Evolutionary conservation across 2,797 vertebrate species (phyloP).

Genomic region (Acrossocheilus wenchowensis): DNA sequence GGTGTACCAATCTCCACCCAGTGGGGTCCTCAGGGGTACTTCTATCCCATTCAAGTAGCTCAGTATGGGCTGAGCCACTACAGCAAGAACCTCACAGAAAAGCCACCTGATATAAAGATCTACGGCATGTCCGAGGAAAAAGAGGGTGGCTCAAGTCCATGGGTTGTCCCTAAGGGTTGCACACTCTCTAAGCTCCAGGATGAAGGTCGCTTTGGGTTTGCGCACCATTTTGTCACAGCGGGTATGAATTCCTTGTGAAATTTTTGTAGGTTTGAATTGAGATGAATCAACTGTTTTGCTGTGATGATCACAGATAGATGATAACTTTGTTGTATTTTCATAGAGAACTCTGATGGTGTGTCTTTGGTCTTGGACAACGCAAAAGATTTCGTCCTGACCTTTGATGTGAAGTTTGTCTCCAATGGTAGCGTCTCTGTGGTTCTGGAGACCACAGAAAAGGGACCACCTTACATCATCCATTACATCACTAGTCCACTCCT

Average conservation of each 20-base stretch:
- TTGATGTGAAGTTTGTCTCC: conserved; percentile 82
- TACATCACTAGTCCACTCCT: conserved; percentile 81
- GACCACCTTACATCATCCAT: conserved; percentile 82
- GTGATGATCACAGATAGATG: background rate
- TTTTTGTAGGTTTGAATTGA: background rate
- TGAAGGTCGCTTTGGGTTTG: conserved; percentile 70
- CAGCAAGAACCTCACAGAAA: conserved; percentile 88
- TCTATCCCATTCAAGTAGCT: conserved; percentile 89
- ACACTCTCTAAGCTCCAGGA: conserved; percentile 76
- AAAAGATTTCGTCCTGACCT: conserved; percentile 85
- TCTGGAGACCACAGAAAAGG: conserved; percentile 85
- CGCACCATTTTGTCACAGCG: conserved; percentile 81
- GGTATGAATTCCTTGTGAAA: conserved; percentile 66
- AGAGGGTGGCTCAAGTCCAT: conserved; percentile 55
- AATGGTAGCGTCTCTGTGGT: conserved; percentile 87
- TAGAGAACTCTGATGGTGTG: conserved; percentile 82
- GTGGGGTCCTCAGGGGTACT: conserved; percentile 89
- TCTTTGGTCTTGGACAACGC: conserved; percentile 81
- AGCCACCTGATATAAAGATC: conserved; percentile 78
- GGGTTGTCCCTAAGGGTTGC: conserved; percentile 81
- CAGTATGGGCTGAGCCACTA: conserved; percentile 89
- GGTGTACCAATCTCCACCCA: conserved; percentile 87
- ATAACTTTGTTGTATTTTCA: background rate
- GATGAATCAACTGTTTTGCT: background rate
- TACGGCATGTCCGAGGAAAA: conserved; percentile 80